These are phyloP conservation scores for Gracilinanus agilis DNA, from an alignment of 2,113 vertebrate species.

Conservation along the genomic window DNA sequence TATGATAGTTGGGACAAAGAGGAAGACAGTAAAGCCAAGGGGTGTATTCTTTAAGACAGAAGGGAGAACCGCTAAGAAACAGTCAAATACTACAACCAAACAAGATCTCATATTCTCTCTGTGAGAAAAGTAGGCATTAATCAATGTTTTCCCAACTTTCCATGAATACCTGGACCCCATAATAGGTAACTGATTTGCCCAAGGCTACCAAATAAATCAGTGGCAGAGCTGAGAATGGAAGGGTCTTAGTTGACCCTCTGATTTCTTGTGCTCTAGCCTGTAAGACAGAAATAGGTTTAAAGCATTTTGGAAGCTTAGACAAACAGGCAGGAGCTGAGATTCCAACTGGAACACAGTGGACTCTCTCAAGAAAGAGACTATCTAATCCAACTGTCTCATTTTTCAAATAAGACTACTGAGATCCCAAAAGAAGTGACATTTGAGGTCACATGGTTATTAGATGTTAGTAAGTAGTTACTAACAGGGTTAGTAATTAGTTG, in stretches of 20 bases:
- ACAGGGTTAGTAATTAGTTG: background rate
- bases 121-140: background rate
- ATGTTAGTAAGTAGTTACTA: background rate
- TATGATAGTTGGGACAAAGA: background rate
- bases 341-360: too few relatives aligned
- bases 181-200: background rate
- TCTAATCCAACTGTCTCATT: too few relatives aligned
- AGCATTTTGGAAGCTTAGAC: too few relatives aligned
- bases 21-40: background rate
- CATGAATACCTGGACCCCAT: background rate
- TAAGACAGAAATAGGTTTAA: too few relatives aligned
- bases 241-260: background rate
- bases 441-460: too few relatives aligned
- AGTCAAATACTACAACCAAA: background rate
- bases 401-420: too few relatives aligned
- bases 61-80: background rate
- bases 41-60: background rate
- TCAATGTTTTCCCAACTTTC: background rate
- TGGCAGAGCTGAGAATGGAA: background rate
- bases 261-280: background rate
- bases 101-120: background rate
- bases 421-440: too few relatives aligned
- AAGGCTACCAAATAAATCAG: background rate
- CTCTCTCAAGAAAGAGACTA: too few relatives aligned
- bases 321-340: too few relatives aligned